Conservation (phyloP, 2,113 vertebrate species). For the sheep (Ovis aries) region ARS-UI_Ramb_v3.0 NC_056055.1:26673501-26674000, state of each 20-base stretch:
- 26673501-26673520: not conserved
- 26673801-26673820: not conserved
- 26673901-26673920: not conserved
- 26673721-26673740: not conserved
- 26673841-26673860: not conserved
- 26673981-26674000: not conserved
- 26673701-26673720: no score
- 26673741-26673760: not conserved
- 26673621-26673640: not conserved
- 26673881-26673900: not conserved
- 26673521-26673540: not conserved
- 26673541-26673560: not conserved
- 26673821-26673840: not conserved
- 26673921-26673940: no score
- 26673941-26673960: no score
- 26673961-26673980: not conserved
- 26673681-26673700: not conserved
- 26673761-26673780: not conserved
- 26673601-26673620: not conserved
- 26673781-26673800: not conserved
- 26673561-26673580: not conserved
- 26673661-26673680: no score
- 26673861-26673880: not conserved
- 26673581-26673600: no score
- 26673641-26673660: fast-evolving